Conservation (phyloP, 2,113 vertebrate species). For the Perca fluviatilis region DNA sequence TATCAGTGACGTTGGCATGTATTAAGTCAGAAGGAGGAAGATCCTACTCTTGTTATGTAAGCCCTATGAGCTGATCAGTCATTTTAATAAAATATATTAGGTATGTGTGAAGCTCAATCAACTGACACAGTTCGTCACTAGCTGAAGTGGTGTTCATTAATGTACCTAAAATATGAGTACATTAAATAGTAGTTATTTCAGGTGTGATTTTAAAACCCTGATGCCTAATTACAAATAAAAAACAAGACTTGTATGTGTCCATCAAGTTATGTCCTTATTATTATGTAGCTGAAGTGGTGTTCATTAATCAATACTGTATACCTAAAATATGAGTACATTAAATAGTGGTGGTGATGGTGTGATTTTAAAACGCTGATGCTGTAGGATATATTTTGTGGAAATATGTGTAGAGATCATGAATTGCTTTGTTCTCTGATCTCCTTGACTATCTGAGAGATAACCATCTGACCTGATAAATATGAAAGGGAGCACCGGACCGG, state of each 20-base stretch:
- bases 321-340: background rate
- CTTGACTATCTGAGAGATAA: no score
- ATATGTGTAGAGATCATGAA: no score
- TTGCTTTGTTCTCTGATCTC: no score
- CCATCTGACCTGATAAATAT: no score
- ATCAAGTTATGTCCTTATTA: background rate
- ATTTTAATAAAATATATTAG: background rate
- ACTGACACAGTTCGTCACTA: background rate
- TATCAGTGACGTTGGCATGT: constrained; percentile 60
- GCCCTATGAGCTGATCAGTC: background rate
- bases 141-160: background rate
- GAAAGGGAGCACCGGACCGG: no score
- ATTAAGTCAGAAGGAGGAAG: constrained; percentile 27
- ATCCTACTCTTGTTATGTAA: background rate
- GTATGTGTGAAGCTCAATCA: background rate
- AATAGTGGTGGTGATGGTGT: background rate
- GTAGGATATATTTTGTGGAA: no score
- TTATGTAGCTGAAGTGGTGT: no score
- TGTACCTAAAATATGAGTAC: background rate
- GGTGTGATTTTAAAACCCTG: background rate
- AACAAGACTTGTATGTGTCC: background rate
- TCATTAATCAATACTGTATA: background rate
- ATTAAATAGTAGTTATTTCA: background rate
- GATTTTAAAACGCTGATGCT: background rate
- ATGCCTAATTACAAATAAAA: constrained; percentile 3